Evolutionary conservation across 2,888 invertebrate genomes (phyloP).

Genomic region (Drosophila suboccidentalis): DNA sequence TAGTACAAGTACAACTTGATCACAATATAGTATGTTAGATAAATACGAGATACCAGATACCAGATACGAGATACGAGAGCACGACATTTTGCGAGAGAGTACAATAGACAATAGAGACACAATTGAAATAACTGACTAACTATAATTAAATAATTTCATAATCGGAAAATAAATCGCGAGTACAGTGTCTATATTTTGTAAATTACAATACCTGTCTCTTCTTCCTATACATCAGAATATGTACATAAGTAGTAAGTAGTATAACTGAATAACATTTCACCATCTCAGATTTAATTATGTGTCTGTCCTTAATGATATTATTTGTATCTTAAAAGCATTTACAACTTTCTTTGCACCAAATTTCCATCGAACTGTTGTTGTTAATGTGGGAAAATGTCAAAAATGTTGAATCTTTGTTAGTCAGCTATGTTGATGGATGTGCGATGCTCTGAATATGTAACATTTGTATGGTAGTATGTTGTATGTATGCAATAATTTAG

Average conservation of each 20-base stretch:
- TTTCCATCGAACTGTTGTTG: neutral
- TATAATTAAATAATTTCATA: neutral
- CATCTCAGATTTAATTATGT: neutral
- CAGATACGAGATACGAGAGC: too few relatives aligned
- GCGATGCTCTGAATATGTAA: neutral
- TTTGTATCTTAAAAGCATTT: neutral
- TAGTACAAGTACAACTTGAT: constrained; percentile 7
- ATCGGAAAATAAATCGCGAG: neutral
- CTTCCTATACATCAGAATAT: neutral
- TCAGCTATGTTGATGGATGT: neutral
- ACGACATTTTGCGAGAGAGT: neutral
- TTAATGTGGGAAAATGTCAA: neutral
- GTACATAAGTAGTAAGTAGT: too few relatives aligned
- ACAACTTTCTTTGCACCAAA: neutral
- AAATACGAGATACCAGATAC: too few relatives aligned
- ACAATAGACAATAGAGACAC: neutral
- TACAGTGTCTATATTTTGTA: neutral
- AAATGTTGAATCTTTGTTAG: neutral
- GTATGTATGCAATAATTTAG: neutral
- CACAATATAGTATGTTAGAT: neutral
- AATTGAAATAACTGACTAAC: neutral
- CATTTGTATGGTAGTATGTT: neutral
- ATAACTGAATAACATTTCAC: neutral
- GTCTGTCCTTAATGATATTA: neutral
- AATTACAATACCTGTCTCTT: neutral